Conservation (phyloP, 2,113 vertebrate genomes). For the Elaphurus davidianus region DNA sequence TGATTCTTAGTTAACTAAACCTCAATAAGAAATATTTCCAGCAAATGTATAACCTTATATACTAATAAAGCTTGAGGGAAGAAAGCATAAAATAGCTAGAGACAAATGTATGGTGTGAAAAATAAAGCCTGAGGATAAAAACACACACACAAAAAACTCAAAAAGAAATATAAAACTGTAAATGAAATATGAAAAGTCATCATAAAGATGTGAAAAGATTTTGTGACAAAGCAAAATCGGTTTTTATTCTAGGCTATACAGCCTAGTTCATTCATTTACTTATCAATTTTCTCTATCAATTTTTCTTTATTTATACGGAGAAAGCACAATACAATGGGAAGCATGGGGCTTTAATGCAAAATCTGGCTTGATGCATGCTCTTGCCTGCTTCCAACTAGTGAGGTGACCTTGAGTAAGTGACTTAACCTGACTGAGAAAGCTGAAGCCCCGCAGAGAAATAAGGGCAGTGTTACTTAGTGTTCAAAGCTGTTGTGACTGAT, state of each 20-base stretch:
- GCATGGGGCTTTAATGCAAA: neutral
- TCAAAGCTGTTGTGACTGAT: neutral
- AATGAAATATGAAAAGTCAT: neutral
- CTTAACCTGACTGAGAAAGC: constrained; percentile 33
- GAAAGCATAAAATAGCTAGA: neutral
- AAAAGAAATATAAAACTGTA: neutral
- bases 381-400: neutral
- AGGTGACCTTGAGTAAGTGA: constrained; percentile 46
- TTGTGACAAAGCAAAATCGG: neutral
- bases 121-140: neutral
- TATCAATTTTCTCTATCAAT: neutral
- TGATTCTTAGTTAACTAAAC: neutral
- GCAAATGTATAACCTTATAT: neutral
- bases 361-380: neutral
- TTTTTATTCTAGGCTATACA: neutral
- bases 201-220: neutral
- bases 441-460: neutral
- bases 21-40: neutral
- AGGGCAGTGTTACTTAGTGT: constrained; percentile 14
- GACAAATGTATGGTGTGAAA: neutral
- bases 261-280: neutral
- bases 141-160: neutral
- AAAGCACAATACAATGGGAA: neutral
- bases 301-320: neutral
- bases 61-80: neutral